A percentile compares a stretch with the other conserved stretches of the same genome.
Conservation (phyloP, 1,140 invertebrate species). For the Agraylea sexmaculata region DNA sequence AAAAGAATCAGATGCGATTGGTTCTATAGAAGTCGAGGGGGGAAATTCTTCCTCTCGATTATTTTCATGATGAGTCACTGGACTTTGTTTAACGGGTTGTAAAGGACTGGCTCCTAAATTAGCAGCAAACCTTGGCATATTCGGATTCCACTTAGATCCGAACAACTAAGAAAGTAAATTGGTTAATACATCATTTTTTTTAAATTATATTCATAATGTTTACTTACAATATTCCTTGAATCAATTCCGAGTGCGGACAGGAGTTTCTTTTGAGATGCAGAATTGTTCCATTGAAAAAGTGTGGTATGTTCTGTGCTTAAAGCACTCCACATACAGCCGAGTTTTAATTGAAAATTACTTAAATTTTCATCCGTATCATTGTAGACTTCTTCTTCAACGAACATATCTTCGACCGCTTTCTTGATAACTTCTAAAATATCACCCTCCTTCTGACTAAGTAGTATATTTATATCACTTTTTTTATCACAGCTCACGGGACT, state of each 20-base stretch:
- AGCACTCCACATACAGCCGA: slow-evolving; percentile 34
- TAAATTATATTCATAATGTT: slow-evolving; percentile 4
- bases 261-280: slow-evolving; percentile 52
- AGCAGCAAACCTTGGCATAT: slow-evolving; percentile 66
- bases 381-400: slow-evolving; percentile 28
- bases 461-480: slow-evolving; percentile 25
- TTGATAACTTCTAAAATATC: slow-evolving; percentile 41
- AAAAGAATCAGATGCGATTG: slow-evolving; percentile 28
- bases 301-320: slow-evolving; percentile 25
- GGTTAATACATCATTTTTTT: slow-evolving; percentile 5
- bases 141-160: slow-evolving; percentile 63
- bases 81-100: slow-evolving; percentile 55
- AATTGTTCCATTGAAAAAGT: slow-evolving; percentile 57
- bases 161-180: slow-evolving; percentile 50
- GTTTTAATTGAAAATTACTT: slow-evolving; percentile 29
- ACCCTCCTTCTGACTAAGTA: slow-evolving; percentile 29
- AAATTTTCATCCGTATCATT: no score
- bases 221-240: slow-evolving; percentile 71
- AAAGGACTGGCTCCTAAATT: slow-evolving; percentile 62
- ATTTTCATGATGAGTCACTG: slow-evolving; percentile 18
- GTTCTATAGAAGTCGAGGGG: slow-evolving; percentile 26
- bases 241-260: slow-evolving; percentile 65
- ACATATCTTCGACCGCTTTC: slow-evolving; percentile 38
- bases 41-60: slow-evolving; percentile 12
- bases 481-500: slow-evolving; percentile 18